These are phyloP conservation scores for Grammomys surdaster DNA, from an alignment of 2,113 vertebrate species.

Conservation along the genomic window DNA sequence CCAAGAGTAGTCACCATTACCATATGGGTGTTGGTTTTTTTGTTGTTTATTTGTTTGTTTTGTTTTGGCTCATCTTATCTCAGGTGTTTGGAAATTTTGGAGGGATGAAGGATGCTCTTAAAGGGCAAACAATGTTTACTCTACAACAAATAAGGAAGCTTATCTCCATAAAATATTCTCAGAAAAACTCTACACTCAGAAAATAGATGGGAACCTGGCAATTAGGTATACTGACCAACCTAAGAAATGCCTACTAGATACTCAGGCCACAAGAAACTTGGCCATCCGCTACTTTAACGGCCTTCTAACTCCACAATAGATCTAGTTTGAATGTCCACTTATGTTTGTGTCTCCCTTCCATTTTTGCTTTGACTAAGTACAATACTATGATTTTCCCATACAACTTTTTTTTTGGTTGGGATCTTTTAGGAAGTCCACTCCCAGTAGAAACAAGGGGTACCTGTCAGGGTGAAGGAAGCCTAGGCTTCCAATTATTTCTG, in stretches of 20 bases:
- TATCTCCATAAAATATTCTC: not conserved
- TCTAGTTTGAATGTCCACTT: not conserved
- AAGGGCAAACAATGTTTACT: not conserved
- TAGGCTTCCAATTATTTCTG: slow-evolving; percentile 75
- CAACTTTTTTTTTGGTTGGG: slow-evolving; percentile 43
- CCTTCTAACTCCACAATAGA: not conserved
- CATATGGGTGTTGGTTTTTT: too few relatives aligned
- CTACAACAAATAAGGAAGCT: not conserved
- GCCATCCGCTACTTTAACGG: not conserved
- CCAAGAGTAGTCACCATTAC: fast-evolving
- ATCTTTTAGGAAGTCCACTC: slow-evolving; percentile 53
- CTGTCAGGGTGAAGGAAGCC: slow-evolving; percentile 51
- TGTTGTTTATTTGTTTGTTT: not conserved
- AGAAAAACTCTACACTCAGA: not conserved
- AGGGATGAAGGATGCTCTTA: not conserved
- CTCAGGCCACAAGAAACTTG: not conserved
- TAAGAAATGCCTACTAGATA: not conserved
- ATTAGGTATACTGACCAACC: not conserved
- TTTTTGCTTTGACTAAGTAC: not conserved
- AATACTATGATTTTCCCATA: slow-evolving; percentile 34
- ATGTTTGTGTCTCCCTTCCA: not conserved
- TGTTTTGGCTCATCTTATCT: not conserved
- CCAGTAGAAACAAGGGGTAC: not conserved
- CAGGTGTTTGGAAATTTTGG: not conserved
- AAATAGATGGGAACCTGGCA: not conserved